phyloP scores from a whole-genome alignment of 1,140 invertebrate genomes.

The Pachypsylla venusta region DNA sequence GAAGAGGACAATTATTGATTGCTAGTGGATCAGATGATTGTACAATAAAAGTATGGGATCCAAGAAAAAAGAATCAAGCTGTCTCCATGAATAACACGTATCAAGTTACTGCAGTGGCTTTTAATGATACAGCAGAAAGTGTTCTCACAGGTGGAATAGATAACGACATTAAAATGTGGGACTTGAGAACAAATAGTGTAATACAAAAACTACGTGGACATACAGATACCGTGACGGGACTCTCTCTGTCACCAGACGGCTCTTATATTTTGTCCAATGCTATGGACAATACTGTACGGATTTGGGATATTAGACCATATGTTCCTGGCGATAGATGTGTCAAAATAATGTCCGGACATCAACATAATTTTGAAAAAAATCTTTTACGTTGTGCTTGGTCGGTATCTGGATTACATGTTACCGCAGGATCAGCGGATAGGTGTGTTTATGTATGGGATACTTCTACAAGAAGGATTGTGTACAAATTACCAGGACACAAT shows the following conservation, averaged over 20 bases:
- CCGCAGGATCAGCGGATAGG: constrained; percentile 86
- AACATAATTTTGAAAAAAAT: constrained; percentile 98
- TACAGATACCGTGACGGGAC: constrained; percentile 86
- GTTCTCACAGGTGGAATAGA: constrained; percentile 84
- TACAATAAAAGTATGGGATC: constrained; percentile 82
- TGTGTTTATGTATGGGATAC: constrained; percentile 97
- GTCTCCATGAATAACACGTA: constrained; percentile 69
- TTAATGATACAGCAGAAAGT: constrained; percentile 93
- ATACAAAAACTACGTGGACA: constrained; percentile 74
- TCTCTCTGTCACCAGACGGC: constrained; percentile 86
- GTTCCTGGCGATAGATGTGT: constrained; percentile 83
- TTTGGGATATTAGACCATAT: constrained; percentile 67
- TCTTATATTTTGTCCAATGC: constrained; percentile 88
- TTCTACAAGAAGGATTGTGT: constrained; percentile 73
- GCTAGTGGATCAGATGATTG: constrained; percentile 93
- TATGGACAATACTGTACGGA: constrained; percentile 86
- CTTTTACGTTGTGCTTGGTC: constrained; percentile 80
- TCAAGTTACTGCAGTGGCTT: constrained; percentile 78
- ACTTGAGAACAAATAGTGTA: constrained; percentile 78
- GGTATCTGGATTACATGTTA: constrained; percentile 64
- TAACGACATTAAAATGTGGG: constrained; percentile 96
- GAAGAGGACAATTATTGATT: constrained; percentile 74
- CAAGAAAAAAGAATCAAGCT: constrained; percentile 58
- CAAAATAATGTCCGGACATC: constrained; percentile 83
- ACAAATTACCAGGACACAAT: constrained; percentile 95